A percentile compares a stretch with the other conserved stretches of the same genome.
Evolutionary conservation across 92 coral and sea anemone genomes (phyloP).

Genomic region (Epizoanthus scotinus): DNA sequence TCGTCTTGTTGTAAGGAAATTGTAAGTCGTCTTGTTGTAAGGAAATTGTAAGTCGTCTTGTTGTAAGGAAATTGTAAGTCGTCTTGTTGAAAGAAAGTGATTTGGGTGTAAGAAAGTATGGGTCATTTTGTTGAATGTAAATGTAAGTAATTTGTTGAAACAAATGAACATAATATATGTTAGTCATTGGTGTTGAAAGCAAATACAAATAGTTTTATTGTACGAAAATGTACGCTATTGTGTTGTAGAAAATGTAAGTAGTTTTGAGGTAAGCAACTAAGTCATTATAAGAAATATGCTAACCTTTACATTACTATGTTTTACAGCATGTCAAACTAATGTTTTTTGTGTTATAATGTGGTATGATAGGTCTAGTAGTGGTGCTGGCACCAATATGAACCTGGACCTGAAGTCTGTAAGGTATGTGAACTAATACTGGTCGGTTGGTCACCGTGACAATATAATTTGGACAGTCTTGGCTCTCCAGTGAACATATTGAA

Average conservation of each 20-base stretch:
- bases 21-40: no score
- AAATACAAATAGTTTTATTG: not conserved
- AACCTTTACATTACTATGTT: not conserved
- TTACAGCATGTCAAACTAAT: not conserved
- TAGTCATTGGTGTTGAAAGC: not conserved
- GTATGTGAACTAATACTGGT: conserved; percentile 37
- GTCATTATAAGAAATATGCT: not conserved
- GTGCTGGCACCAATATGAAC: conserved; percentile 69
- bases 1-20: no score
- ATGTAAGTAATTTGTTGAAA: conserved; percentile 64
- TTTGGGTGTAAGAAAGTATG: no score
- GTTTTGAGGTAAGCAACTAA: no score
- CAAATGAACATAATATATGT: not conserved
- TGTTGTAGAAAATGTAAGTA: not conserved
- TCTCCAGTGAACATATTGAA: no score
- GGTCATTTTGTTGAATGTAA: no score
- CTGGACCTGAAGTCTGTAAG: conserved; percentile 90
- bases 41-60: no score
- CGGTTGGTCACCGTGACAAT: no score
- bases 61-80: no score
- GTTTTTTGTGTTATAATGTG: no score
- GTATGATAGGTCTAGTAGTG: conserved; percentile 24
- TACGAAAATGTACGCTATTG: not conserved
- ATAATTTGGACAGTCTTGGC: no score
- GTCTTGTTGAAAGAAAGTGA: no score